phyloP scores from a whole-genome alignment of 2,888 invertebrate genomes.

The Hoplodrina ambigua region DNA sequence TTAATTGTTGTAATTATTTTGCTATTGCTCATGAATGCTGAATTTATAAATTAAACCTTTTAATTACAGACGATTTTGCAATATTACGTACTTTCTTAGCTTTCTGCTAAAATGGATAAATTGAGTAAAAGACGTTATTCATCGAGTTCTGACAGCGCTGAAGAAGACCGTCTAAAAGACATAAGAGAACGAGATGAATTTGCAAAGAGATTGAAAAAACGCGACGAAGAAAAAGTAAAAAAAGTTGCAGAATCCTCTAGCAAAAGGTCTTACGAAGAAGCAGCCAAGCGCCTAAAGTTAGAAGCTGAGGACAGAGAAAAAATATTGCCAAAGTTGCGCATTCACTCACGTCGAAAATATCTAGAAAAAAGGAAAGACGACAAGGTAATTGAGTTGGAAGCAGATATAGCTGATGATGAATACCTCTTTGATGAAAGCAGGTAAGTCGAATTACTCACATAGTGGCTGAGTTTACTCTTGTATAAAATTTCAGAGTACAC shows the following conservation, averaged over 20 bases:
- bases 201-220: slow-evolving; percentile 95
- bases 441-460: slow-evolving; percentile 88
- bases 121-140: slow-evolving; percentile 86
- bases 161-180: slow-evolving; percentile 95
- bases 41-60: neutral
- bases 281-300: slow-evolving; percentile 96
- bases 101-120: slow-evolving; percentile 74
- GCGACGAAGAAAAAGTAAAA: slow-evolving; percentile 96
- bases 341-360: slow-evolving; percentile 98
- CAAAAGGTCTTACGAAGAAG: slow-evolving; percentile 95
- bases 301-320: slow-evolving; percentile 96
- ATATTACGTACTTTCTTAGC: neutral
- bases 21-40: neutral
- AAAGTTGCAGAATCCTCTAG: slow-evolving; percentile 93
- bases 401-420: slow-evolving; percentile 98
- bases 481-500: no score
- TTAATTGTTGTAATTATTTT: neutral
- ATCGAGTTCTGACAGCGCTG: slow-evolving; percentile 93
- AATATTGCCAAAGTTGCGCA: slow-evolving; percentile 96
- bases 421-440: slow-evolving; percentile 97
- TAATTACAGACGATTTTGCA: neutral
- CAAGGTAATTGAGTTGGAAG: slow-evolving; percentile 98
- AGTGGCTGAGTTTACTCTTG: neutral
- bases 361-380: slow-evolving; percentile 98
- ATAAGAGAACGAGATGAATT: slow-evolving; percentile 98